phyloP scores from a whole-genome alignment of 2,888 invertebrate species.

The Drosophila seclusa region DNA sequence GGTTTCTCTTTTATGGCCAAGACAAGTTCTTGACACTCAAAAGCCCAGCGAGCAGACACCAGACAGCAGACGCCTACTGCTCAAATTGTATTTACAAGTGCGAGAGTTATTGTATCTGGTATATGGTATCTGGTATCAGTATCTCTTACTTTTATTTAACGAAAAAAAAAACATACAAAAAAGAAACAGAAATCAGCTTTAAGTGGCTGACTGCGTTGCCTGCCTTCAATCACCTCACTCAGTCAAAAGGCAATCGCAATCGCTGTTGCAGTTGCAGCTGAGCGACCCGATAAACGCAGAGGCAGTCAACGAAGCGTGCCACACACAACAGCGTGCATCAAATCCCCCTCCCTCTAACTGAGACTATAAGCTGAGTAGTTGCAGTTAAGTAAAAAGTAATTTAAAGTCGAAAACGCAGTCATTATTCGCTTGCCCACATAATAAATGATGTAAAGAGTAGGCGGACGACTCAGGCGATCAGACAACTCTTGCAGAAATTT shows the following conservation, averaged over 20 bases:
- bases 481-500: background rate
- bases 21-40: conserved; percentile 80
- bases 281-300: conserved; percentile 64
- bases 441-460: conserved; percentile 75
- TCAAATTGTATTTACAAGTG: conserved; percentile 35
- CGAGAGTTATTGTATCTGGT: conserved; percentile 12
- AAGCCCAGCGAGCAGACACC: conserved; percentile 62
- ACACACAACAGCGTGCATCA: conserved; percentile 43
- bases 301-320: conserved; percentile 73
- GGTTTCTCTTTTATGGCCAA: conserved; percentile 80
- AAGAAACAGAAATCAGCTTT: conserved; percentile 28
- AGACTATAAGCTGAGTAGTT: background rate
- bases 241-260: conserved; percentile 43
- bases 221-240: conserved; percentile 38
- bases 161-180: background rate
- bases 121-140: conserved; percentile 19
- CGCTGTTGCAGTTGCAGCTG: conserved; percentile 54
- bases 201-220: conserved; percentile 19
- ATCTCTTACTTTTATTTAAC: background rate
- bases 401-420: conserved; percentile 48
- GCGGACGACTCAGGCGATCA: conserved; percentile 29
- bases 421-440: conserved; percentile 69
- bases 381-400: conserved; percentile 56
- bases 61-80: conserved; percentile 42
- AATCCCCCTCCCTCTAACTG: no score